Base-by-base conservation (phyloP, 2,888 invertebrate genomes). In the Cabera pusaria region DNA sequence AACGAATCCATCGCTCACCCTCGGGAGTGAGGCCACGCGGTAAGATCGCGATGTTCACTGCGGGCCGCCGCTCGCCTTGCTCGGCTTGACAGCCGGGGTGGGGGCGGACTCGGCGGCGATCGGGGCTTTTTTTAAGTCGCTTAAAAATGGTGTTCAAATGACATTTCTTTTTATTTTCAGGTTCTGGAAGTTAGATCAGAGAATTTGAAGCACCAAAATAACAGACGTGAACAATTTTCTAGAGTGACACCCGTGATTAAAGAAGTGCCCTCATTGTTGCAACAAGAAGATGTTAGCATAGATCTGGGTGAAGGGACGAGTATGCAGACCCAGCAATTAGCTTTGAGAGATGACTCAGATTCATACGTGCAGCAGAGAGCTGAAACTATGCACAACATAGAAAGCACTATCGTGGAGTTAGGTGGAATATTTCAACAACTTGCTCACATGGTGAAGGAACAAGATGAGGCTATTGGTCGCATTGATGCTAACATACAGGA, bases 341-440 rank as follows among this genome's bases (percentile, higher is more conserved):
- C 95, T 24, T 89, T 96, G 61, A 94, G 96, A 64, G 96, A 97
- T 81, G 95, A 96, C 76, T 93, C 95, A 28, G 97, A 98, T 68
- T 91, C 94, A 26, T 99, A 98, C 86, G 92, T 98, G 20, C 96
- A 96, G 65, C 95, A 95, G 64, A 92, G 99, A 61, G 98, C 98
- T 19, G 98, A 98, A 76, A 98, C 99, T 0, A 99, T 99, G 98
- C 98, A 99, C 79, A 98, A 96, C 74, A 99, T 99, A 67, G 99
- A 99, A 84, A 96, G 97, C 29, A 99, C 99, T 7, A 99, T 99
- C 64, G 98, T 99, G 6, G 99, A 99, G 80, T 88, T 99, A 25
- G 99, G 99, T n/a, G 97, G 97, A 5, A 99, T 99, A 70, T 99
- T 99, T 79, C 96, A 97, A 66, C 98, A 98, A 79, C 76, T 97